phyloP scores from a whole-genome alignment of 2,888 invertebrate genomes.

The Aphodius granarius region DNA sequence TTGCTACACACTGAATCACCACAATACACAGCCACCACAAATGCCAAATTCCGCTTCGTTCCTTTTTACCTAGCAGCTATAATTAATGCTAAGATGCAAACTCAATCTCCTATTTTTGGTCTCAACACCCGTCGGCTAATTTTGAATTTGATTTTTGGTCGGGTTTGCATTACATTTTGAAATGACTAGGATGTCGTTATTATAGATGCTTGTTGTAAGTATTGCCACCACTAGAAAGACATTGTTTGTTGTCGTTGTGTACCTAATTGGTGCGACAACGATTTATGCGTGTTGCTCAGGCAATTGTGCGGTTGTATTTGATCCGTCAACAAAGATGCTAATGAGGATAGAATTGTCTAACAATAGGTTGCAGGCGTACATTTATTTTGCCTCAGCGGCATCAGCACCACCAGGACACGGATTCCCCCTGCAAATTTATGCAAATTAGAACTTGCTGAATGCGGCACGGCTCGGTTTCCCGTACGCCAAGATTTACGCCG shows the following conservation, averaged over 20 bases:
- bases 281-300: constrained; percentile 27
- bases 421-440: not conserved
- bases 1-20: constrained; percentile 14
- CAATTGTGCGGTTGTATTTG: constrained; percentile 28
- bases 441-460: not conserved
- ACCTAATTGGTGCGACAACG: constrained; percentile 18
- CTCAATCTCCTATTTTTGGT: too few relatives aligned
- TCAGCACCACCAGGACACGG: not conserved
- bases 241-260: not conserved
- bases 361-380: constrained; percentile 5
- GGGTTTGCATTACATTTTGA: too few relatives aligned
- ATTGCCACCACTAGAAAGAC: not conserved
- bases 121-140: not conserved
- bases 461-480: not conserved
- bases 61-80: not conserved
- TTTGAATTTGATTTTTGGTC: not conserved
- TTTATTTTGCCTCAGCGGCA: not conserved
- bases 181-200: too few relatives aligned
- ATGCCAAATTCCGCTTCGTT: not conserved
- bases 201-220: too few relatives aligned
- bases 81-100: not conserved
- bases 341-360: constrained; percentile 29
- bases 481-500: not conserved
- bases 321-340: constrained; percentile 31
- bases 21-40: not conserved